Evolutionary conservation across 2,797 vertebrate genomes (phyloP), one percentile per base, ranked within the genome.

Genomic region (Pipistrellus kuhlii): DNA sequence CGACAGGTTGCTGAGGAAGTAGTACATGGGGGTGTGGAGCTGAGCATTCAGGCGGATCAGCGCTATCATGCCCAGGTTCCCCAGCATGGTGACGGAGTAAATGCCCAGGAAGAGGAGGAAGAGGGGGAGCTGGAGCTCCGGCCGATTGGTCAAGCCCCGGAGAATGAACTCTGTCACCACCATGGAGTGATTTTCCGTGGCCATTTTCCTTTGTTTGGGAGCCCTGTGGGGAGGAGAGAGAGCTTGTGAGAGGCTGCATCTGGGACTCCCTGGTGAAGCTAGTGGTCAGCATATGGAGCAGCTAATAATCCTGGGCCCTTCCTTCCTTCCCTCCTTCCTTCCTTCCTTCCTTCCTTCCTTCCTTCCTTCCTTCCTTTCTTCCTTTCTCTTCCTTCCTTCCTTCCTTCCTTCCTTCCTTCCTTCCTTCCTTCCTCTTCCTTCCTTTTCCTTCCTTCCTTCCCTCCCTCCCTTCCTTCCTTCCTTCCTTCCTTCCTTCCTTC

Each of bases 11-110:
- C 95, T 91, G 53, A 95, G 87, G 44, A 95, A 93, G 12, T 73
- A 95, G 68, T 93, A 96, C 93, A 96, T 96, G 62, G 94, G 90
- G 0, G 59, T 95, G 30, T 96, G 97, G 46, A 95, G 93, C 17
- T 85, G 89, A 25, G 38, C 10, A 25, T 77, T 96, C 18, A 96
- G 66, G 5, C 76, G 5, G 48, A 95, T 96, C 15, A 97, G 71
- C 1, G 51, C 75, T 51, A 97, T 69, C 87, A 97, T 78, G n/a
- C 93, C 76, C 41, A 94, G 44, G 44, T 97, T 97, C 21, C 96
- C 95, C 15, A 92, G 13, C 69, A 72, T 20, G 48, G 95, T 95
- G 77, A 94, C 38, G 0, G 3, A 6, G 27, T 95, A 93, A 80
- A 96, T 94, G 2, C 69, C 51, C 7, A 96, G 72, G 41, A 95